These are phyloP conservation scores for Sarcophaga rosellei DNA, from an alignment of 2,888 invertebrate genomes.

Conservation along the genomic window DNA sequence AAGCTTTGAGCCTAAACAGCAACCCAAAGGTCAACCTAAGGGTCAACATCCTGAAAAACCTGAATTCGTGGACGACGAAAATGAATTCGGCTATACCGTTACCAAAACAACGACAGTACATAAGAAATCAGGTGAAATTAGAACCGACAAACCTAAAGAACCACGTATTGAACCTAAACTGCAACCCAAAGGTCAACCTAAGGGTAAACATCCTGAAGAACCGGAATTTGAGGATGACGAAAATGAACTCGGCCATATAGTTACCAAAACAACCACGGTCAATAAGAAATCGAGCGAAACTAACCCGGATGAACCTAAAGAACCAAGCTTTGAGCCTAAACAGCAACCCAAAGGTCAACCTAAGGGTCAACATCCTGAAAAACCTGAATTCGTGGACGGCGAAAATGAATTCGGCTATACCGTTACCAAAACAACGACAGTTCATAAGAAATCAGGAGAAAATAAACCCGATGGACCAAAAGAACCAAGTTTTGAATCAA, in stretches of 20 bases:
- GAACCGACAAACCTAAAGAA: neutral
- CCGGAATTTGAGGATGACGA: neutral
- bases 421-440: no score
- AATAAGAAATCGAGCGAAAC: conserved; percentile 5
- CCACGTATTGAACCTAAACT: no score
- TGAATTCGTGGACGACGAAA: neutral
- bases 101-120: conserved; percentile 7
- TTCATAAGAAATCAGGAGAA: neutral
- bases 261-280: conserved; percentile 13
- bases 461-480: neutral
- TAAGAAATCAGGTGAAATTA: conserved; percentile 9
- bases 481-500: no score
- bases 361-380: conserved; percentile 8
- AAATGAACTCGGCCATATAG: conserved; percentile 11
- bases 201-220: conserved; percentile 9
- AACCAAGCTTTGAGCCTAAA: neutral
- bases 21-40: conserved; percentile 6
- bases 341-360: neutral
- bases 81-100: conserved; percentile 12
- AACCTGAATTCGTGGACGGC: neutral
- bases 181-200: conserved; percentile 6
- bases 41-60: conserved; percentile 19
- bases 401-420: conserved; percentile 20
- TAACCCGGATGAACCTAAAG: neutral
- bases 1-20: neutral